Evolutionary conservation across 2,888 invertebrate genomes (phyloP).

Genomic region (Slavum lentiscoides): DNA sequence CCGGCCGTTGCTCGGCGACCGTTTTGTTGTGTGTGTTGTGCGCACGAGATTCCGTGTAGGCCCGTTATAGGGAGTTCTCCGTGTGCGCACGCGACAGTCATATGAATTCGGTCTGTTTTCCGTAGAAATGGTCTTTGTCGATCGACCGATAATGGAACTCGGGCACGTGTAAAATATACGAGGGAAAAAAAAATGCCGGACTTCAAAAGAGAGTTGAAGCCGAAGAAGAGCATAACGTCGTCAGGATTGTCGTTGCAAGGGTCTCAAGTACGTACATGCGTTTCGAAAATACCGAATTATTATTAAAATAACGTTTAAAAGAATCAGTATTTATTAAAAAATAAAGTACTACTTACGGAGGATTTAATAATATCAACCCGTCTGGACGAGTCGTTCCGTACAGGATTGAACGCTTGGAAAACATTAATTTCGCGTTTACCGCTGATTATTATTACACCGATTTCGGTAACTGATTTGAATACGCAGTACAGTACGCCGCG

Average conservation of each 20-base stretch:
- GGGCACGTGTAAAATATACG: not conserved
- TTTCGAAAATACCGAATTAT: no score
- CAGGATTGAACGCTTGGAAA: no score
- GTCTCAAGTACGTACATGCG: slow-evolving; percentile 37
- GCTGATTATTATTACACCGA: no score
- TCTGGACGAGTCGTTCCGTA: no score
- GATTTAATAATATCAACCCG: no score
- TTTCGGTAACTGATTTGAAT: no score
- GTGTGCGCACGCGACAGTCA: not conserved
- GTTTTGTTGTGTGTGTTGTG: slow-evolving; percentile 42
- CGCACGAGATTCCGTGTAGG: slow-evolving; percentile 1
- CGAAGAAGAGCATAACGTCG: not conserved
- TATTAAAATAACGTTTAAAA: no score
- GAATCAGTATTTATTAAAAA: no score
- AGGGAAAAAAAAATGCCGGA: slow-evolving; percentile 4
- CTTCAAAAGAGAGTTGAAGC: not conserved
- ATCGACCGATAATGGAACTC: not conserved
- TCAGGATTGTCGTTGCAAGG: slow-evolving; percentile 32
- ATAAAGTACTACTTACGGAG: no score
- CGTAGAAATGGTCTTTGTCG: not conserved
- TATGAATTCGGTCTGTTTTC: no score
- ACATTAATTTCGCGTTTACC: no score
- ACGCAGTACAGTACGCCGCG: no score
- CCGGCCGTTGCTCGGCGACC: slow-evolving; percentile 32
- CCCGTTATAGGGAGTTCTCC: slow-evolving; percentile 5